Conservation (phyloP, 2,113 vertebrate genomes). For the Geothlypis trichas region DNA sequence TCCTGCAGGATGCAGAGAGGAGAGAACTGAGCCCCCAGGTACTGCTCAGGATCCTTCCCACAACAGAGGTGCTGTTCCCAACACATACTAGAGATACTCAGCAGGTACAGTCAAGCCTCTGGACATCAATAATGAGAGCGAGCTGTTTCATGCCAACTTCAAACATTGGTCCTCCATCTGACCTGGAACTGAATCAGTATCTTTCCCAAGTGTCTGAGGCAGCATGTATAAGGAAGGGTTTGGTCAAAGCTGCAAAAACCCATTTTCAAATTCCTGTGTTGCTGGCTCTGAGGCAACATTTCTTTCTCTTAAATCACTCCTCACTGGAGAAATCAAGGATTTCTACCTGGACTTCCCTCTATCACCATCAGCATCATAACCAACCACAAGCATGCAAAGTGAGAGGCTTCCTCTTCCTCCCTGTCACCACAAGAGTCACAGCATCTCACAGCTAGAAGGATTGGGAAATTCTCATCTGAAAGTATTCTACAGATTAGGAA, state of each 20-base stretch:
- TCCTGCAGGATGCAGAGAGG: neutral
- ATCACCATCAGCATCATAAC: neutral
- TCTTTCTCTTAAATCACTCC: neutral
- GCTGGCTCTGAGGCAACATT: neutral
- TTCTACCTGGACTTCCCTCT: neutral
- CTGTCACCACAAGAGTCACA: neutral
- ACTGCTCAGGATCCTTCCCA: neutral
- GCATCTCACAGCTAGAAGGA: neutral
- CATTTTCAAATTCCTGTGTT: neutral
- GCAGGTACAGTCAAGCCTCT: neutral
- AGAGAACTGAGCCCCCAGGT: neutral
- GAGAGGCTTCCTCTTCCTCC: neutral
- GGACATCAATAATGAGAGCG: neutral
- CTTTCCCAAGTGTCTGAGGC: neutral
- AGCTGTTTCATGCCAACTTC: neutral
- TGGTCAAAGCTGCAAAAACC: neutral
- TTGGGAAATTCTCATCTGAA: neutral
- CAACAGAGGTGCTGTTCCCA: neutral
- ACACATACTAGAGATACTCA: neutral
- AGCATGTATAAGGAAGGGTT: neutral
- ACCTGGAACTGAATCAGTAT: neutral
- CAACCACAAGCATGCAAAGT: neutral
- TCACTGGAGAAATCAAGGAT: neutral
- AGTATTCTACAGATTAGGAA: neutral
- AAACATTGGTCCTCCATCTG: neutral